Conservation (phyloP, 2,888 invertebrate genomes). For the Leucozona laternaria region DNA sequence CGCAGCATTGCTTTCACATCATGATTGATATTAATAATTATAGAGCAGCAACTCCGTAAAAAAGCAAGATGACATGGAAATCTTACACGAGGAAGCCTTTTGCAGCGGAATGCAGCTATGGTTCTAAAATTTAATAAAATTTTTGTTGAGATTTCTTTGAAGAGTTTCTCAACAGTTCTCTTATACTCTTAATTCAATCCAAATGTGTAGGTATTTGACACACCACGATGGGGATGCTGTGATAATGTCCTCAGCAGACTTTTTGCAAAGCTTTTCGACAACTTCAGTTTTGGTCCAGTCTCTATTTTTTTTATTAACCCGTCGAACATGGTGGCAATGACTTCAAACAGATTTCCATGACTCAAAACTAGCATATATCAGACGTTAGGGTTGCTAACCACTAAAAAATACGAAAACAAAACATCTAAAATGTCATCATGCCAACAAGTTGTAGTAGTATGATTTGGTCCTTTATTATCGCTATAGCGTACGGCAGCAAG, state of each 20-base stretch:
- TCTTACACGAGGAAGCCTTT: not conserved
- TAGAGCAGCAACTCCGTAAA: not conserved
- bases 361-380: slow-evolving; percentile 49
- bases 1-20: too few species aligned
- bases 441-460: slow-evolving; percentile 76
- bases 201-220: not conserved
- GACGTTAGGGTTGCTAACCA: slow-evolving; percentile 55
- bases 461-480: slow-evolving; percentile 71
- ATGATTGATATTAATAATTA: not conserved
- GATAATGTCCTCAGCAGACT: not conserved
- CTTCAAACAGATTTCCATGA: slow-evolving; percentile 62
- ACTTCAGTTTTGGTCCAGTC: slow-evolving; percentile 7
- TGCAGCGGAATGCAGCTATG: not conserved
- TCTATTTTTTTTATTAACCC: not conserved
- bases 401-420: slow-evolving; percentile 65
- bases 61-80: not conserved
- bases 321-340: slow-evolving; percentile 33
- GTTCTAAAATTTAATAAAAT: not conserved
- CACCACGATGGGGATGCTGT: slow-evolving; percentile 1
- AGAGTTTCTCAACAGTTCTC: slow-evolving; percentile 18
- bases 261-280: slow-evolving; percentile 14
- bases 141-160: not conserved
- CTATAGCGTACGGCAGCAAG: slow-evolving; percentile 56
- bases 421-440: slow-evolving; percentile 73
- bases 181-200: slow-evolving; percentile 8